Evolutionary conservation across 2,113 vertebrate species (phyloP), one percentile per base, ranked within the genome.

Genomic region (Eretmochelys imbricata): DNA sequence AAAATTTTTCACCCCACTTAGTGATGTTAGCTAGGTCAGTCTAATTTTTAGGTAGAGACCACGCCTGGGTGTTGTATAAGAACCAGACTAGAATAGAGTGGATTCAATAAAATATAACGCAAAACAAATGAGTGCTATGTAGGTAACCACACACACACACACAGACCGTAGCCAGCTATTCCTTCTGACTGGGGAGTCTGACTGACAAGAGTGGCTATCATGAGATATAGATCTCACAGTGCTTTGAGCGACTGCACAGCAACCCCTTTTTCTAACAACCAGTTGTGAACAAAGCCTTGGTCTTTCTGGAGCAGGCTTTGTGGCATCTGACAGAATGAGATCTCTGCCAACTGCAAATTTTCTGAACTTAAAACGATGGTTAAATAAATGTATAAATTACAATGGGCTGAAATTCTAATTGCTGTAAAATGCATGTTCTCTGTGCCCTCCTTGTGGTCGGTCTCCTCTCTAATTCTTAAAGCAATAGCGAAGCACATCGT

Each of bases 391-490:
- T 88, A 78, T 95, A 87, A 93, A 76, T 95, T 97, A 97, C 96
- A 97, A 95, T 90, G 96, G 89, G 54, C 92, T 93, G 80, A 83
- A 92, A 97, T 95, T 93, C 93, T 96, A 96, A 97, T 96, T 97
- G 96, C 90, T 87, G 93, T 49, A 84, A 84, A 95, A 89, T 90
- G 50, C 0, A 1, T 95, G 95, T 93, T 95, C 92, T 85, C 84
- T 85, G 54, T 93, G 93, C 88, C 91, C 95, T 95, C 90, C 93
- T 94, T 78, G 92, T 94, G 89, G 91, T 92, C 54, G 88, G n/a
- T 89, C 90, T 94, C 4, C 3, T 87, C 91, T 94, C 87, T 92
- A 53, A 46, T 95, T 96, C 95, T 91, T 93, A 92, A 90, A 88
- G 93, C 89, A 62, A 84, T 50, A 3, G 20, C 72, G 93, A 86